Evolutionary conservation across 92 coral and sea anemone genomes (phyloP).

Genomic region (Palythoa heliodiscus): DNA sequence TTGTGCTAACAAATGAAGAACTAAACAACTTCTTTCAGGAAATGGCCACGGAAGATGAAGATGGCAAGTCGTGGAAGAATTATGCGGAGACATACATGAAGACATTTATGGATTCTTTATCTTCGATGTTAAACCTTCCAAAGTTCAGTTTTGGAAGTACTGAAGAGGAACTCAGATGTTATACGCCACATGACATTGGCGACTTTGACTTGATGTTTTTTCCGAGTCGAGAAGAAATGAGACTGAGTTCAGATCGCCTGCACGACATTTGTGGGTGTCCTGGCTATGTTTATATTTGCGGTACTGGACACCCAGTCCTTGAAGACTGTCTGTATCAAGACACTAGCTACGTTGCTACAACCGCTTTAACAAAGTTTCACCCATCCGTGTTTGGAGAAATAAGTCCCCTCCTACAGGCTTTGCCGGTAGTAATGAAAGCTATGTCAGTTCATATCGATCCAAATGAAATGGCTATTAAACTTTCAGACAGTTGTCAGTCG

Average conservation of each 20-base stretch:
- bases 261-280: constrained; percentile 43
- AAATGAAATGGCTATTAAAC: constrained; percentile 17
- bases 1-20: constrained; percentile 14
- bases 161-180: constrained; percentile 56
- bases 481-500: constrained; percentile 13
- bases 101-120: background rate
- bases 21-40: constrained; percentile 43
- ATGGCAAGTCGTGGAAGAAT: constrained; percentile 1
- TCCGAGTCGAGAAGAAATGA: constrained; percentile 45
- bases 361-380: constrained; percentile 61
- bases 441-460: constrained; percentile 22
- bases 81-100: constrained; percentile 4
- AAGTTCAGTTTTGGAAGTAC: constrained; percentile 58
- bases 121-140: background rate
- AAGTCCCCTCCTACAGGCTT: background rate
- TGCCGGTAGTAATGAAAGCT: constrained; percentile 10
- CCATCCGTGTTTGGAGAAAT: constrained; percentile 58
- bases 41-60: constrained; percentile 39
- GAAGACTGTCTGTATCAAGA: constrained; percentile 51
- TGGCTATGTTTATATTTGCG: constrained; percentile 60
- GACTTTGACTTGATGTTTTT: constrained; percentile 67
- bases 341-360: constrained; percentile 58
- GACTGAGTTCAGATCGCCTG: constrained; percentile 50
- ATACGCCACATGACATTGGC: constrained; percentile 55
- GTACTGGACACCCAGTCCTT: constrained; percentile 57